Percentiles rank a stretch among this genome's conserved stretches.
Conservation (phyloP, 2,797 vertebrate species). For the Apogon hyalosoma region DNA sequence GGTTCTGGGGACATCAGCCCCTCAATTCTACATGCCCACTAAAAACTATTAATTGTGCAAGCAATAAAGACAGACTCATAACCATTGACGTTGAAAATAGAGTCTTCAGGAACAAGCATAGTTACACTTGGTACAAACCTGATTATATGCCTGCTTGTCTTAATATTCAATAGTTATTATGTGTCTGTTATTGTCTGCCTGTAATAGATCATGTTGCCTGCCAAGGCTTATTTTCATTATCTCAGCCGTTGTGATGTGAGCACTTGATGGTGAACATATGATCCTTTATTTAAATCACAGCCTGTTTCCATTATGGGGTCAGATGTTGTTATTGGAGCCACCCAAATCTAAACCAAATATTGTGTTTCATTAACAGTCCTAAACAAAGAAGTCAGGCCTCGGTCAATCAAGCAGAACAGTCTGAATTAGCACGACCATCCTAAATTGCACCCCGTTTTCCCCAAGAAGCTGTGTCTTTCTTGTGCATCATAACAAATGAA, state of each 20-base stretch:
- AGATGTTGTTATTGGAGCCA: constrained; percentile 51
- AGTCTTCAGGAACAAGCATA: constrained; percentile 50
- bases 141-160: constrained; percentile 65
- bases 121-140: constrained; percentile 32
- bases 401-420: constrained; percentile 57
- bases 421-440: constrained; percentile 40
- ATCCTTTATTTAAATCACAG: constrained; percentile 53
- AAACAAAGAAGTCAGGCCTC: constrained; percentile 45
- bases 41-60: constrained; percentile 60
- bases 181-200: constrained; percentile 46
- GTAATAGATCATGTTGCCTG: constrained; percentile 34
- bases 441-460: constrained; percentile 28
- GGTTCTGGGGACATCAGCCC: constrained; percentile 40
- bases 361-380: constrained; percentile 44
- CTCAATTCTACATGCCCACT: constrained; percentile 37
- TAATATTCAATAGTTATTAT: constrained; percentile 44
- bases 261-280: constrained; percentile 43
- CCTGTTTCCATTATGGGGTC: constrained; percentile 34
- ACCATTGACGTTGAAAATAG: constrained; percentile 52
- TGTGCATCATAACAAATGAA: constrained; percentile 61
- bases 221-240: constrained; percentile 60
- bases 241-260: constrained; percentile 26
- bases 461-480: constrained; percentile 32
- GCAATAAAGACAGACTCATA: constrained; percentile 54
- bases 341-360: constrained; percentile 57